Base-by-base conservation (phyloP, 2,888 invertebrate genomes). In the Eristalis intricaria region DNA sequence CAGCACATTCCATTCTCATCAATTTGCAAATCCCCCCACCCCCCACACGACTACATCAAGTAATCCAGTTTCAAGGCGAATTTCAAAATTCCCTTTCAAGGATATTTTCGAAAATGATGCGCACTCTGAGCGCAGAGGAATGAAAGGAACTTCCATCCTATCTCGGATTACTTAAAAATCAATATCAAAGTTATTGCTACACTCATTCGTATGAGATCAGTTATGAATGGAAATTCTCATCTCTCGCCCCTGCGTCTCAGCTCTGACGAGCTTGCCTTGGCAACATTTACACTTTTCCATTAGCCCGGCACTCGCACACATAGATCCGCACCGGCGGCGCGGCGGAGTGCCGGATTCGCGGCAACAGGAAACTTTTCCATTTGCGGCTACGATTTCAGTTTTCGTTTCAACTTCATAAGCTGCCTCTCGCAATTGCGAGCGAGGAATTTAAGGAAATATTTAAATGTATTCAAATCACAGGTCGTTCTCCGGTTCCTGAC, bases 361-460 rank as follows among this genome's bases (percentile, higher is more conserved):
- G 65, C 26, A 56, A 38, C 40, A 63, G 43, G 61, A 71, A 71
- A 71, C 71, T 71, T 71, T 71, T 71, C 61, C 40, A 71, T 71
- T 63, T 71, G 71, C 40, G 19, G 13, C 19, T 22, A 60, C 43
- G 19, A 61, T 71, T 71, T 63, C 61, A 71, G 63, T 71, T n/a
- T n/a, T 71, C 71, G 43, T 61, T 71, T 40, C 29, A 63, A 63
- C 61, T 71, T 58, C 35, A 58, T 69, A 35, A 4, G 58, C 22
- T 60, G 3, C 19, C 23, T 61, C 38, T n/a, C 60, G 60, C n/a
- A 22, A 71, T 11, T 71, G 50, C n/a, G 50, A 50, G 50, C 2
- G 7, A 8, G 50, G 50, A 50, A 50, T 50, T 50, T 50, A 50
- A 50, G 8, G 2, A 50, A 43, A 19, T 50, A 50, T 50, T 50